These are phyloP conservation scores for Hydrotaea cyrtoneurina DNA, from an alignment of 2,888 invertebrate genomes.

Conservation along the genomic window DNA sequence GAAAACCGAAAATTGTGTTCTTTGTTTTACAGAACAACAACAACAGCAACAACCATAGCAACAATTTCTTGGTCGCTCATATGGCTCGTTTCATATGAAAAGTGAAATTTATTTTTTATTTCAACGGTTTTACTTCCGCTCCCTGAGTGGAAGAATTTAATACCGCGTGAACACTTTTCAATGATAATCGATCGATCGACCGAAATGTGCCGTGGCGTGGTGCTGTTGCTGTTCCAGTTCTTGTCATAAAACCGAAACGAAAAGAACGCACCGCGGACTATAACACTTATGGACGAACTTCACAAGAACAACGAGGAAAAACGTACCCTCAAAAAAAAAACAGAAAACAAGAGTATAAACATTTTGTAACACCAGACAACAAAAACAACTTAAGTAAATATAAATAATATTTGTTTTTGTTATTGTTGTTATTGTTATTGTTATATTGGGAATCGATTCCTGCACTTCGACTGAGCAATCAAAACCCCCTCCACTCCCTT, in stretches of 20 bases:
- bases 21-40: too few relatives aligned
- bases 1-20: slow-evolving; percentile 4
- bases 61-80: too few relatives aligned
- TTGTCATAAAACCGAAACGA: not conserved
- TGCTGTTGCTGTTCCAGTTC: too few relatives aligned
- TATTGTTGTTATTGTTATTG: too few relatives aligned
- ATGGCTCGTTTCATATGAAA: slow-evolving; percentile 27
- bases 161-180: not conserved
- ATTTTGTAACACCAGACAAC: slow-evolving; percentile 8
- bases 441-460: not conserved
- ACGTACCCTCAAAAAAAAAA: not conserved
- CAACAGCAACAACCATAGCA: too few relatives aligned
- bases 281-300: not conserved
- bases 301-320: not conserved
- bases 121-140: slow-evolving; percentile 27
- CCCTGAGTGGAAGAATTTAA: slow-evolving; percentile 16
- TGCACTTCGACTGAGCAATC: not conserved
- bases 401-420: slow-evolving; percentile 13
- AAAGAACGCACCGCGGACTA: not conserved
- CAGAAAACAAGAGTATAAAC: not conserved
- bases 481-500: not conserved
- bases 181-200: slow-evolving; percentile 9
- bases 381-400: not conserved
- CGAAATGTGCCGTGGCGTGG: too few relatives aligned
- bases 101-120: slow-evolving; percentile 46